Conservation (phyloP, 2,113 vertebrate species). For the Axis porcinus region DNA sequence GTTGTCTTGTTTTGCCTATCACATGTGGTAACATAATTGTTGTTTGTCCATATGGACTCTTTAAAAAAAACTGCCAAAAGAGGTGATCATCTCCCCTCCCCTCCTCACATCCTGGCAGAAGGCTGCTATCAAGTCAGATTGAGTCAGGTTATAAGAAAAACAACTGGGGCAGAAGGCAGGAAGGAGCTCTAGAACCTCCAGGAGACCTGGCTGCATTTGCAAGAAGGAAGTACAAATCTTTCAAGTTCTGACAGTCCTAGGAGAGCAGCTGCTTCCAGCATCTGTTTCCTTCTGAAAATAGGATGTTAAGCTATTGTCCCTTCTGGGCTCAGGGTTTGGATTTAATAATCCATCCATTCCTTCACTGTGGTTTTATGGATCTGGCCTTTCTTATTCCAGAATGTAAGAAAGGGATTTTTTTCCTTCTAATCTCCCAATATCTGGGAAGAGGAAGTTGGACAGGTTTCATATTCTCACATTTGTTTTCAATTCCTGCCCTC, state of each 20-base stretch:
- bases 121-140: not conserved
- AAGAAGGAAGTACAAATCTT: not conserved
- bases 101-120: not conserved
- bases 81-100: no score
- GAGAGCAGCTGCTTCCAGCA: not conserved
- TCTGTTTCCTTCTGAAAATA: conserved; percentile 12
- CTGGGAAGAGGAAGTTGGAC: not conserved
- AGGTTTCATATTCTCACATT: not conserved
- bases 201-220: not conserved
- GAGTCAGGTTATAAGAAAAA: not conserved
- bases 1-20: not conserved
- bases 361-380: not conserved
- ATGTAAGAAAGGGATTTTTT: not conserved
- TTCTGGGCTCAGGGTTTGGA: not conserved
- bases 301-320: conserved; percentile 17
- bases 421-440: no score
- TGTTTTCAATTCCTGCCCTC: not conserved
- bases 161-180: not conserved
- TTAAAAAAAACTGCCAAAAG: not conserved
- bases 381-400: not conserved
- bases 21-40: not conserved
- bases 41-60: not conserved
- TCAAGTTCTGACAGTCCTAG: not conserved
- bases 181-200: not conserved
- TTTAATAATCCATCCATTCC: not conserved